phyloP scores from a whole-genome alignment of 2,797 vertebrate species.

The Pseudochirops corinnae region DNA sequence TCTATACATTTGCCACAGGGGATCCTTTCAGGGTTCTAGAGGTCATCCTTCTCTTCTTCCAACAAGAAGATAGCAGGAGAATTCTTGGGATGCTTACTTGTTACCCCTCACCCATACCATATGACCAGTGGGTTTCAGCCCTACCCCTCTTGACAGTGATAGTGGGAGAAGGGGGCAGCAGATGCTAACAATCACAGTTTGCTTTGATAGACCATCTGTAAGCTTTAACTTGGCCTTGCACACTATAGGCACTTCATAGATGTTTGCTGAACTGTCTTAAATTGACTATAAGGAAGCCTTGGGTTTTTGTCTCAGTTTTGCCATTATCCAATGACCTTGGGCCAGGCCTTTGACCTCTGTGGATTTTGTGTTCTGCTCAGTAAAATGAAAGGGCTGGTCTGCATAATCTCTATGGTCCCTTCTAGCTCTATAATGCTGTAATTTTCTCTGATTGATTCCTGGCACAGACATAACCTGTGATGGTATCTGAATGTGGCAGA shows the following conservation, averaged over 20 bases:
- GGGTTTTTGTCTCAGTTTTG: background rate
- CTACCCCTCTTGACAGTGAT: background rate
- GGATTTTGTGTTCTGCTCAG: background rate
- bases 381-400: background rate
- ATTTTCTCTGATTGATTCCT: conserved; percentile 1
- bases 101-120: background rate
- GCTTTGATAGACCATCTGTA: background rate
- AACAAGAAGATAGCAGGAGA: background rate
- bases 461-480: background rate
- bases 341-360: background rate
- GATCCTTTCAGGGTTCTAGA: background rate
- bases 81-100: background rate
- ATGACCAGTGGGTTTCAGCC: background rate
- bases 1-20: background rate
- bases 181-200: background rate
- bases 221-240: background rate
- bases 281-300: background rate
- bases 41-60: background rate
- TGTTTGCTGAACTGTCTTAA: background rate
- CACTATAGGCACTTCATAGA: background rate
- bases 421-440: background rate
- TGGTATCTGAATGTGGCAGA: background rate
- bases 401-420: background rate
- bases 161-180: background rate
- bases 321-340: background rate